These are phyloP conservation scores for Uloborus plumipes DNA, from an alignment of 2,888 invertebrate species.

Conservation along the genomic window DNA sequence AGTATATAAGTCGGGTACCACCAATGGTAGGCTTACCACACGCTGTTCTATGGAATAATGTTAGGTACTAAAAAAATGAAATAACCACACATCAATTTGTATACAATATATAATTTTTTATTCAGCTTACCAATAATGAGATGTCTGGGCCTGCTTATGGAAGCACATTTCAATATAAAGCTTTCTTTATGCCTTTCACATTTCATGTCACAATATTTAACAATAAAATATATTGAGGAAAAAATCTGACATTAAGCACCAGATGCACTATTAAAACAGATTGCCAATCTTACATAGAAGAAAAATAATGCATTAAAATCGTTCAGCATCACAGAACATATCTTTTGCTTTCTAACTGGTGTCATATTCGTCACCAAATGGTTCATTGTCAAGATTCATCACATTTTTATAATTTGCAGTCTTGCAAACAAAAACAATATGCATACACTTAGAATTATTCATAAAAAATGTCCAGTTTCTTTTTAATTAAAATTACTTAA, in stretches of 20 bases:
- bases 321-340: no score
- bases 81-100: constrained; percentile 6
- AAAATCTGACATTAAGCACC: constrained; percentile 6
- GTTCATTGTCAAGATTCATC: no score
- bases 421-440: no score
- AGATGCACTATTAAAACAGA: constrained; percentile 4
- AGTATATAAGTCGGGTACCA: no score
- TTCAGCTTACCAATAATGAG: constrained; percentile 60
- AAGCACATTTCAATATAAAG: constrained; percentile 62
- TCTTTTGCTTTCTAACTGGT: no score
- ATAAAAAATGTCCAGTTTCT: no score
- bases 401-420: no score
- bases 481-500: no score
- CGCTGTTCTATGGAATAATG: neutral
- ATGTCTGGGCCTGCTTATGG: constrained; percentile 44
- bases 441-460: no score
- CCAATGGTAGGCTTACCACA: no score
- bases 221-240: constrained; percentile 8
- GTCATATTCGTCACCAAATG: no score
- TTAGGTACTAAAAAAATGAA: neutral
- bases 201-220: constrained; percentile 13
- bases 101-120: constrained; percentile 62
- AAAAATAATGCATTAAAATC: no score
- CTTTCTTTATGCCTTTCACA: constrained; percentile 25
- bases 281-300: neutral